These are phyloP conservation scores for Diplodus sargus DNA, from an alignment of 2,797 vertebrate genomes.

Conservation along the genomic window DNA sequence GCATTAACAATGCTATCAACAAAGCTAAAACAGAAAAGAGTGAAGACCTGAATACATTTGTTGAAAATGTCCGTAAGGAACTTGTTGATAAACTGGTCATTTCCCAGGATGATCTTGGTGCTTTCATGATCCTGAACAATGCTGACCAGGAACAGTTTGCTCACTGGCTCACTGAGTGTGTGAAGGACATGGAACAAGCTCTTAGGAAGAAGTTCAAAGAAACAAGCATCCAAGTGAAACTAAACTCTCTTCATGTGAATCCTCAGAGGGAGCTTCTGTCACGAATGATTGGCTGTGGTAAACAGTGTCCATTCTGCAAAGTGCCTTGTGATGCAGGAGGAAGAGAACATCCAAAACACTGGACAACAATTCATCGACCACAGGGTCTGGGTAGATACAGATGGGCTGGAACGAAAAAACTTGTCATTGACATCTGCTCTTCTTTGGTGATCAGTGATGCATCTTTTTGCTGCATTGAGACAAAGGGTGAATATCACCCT, in stretches of 20 bases:
- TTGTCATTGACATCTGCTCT: conserved; percentile 56
- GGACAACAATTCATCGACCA: conserved; percentile 68
- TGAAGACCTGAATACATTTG: conserved; percentile 53
- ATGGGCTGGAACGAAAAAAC: fast-evolving
- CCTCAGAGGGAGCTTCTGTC: conserved; percentile 75
- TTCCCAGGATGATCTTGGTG: conserved; percentile 58
- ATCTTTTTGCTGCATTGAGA: fast-evolving
- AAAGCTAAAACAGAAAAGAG: conserved; percentile 21
- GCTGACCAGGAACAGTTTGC: no score
- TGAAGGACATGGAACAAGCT: conserved; percentile 53
- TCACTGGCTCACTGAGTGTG: conserved; percentile 37
- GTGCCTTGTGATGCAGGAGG: conserved; percentile 75
- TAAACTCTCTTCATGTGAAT: conserved; percentile 39
- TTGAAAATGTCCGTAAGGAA: conserved; percentile 63
- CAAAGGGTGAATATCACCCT: fast-evolving
- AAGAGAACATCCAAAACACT: conserved; percentile 61
- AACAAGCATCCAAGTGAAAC: not conserved
- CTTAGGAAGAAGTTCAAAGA: conserved; percentile 1
- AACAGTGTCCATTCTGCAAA: conserved; percentile 17
- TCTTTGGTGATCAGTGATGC: conserved; percentile 36
- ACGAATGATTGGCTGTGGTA: conserved; percentile 76
- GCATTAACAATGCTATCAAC: conserved; percentile 26
- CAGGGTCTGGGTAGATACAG: not conserved
- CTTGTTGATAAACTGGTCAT: conserved; percentile 72
- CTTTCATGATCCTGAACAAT: not conserved